A percentile compares a stretch with the other conserved stretches of the same genome.
Evolutionary conservation across 2,797 vertebrate genomes (phyloP).

Genomic region (Gymnothorax reevesii): DNA sequence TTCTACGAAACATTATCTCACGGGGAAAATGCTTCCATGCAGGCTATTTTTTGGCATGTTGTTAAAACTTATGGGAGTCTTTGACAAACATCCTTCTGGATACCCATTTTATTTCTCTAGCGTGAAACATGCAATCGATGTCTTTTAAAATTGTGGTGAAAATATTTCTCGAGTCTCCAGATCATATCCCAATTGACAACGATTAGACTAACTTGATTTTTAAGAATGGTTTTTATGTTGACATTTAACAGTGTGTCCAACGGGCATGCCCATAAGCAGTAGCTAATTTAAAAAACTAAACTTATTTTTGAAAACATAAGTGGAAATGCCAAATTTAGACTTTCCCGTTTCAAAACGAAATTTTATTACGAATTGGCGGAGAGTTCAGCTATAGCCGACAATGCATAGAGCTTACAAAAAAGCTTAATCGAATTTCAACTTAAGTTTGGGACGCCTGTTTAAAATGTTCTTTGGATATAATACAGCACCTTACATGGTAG

Average conservation of each 20-base stretch:
- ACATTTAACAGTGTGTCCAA: background rate
- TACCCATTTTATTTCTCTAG: background rate
- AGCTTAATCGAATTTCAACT: background rate
- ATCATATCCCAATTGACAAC: background rate
- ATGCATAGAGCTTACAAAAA: background rate
- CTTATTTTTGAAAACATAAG: background rate
- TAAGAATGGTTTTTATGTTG: background rate
- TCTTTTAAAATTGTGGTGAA: background rate
- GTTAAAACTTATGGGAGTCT: background rate
- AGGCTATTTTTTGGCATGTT: background rate
- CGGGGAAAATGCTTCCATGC: background rate
- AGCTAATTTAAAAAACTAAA: background rate
- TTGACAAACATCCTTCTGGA: background rate
- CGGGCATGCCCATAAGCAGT: background rate
- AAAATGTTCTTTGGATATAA: background rate
- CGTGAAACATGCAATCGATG: background rate
- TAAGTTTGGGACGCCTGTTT: background rate
- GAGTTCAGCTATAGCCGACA: background rate
- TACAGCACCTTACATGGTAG: background rate
- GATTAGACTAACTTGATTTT: background rate
- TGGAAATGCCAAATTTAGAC: background rate
- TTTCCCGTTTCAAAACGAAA: background rate
- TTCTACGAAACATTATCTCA: background rate
- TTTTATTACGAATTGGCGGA: background rate
- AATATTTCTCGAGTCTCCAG: background rate